Evolutionary conservation across 2,113 vertebrate genomes (phyloP).

Genomic region (Ariopsis seemanni): DNA sequence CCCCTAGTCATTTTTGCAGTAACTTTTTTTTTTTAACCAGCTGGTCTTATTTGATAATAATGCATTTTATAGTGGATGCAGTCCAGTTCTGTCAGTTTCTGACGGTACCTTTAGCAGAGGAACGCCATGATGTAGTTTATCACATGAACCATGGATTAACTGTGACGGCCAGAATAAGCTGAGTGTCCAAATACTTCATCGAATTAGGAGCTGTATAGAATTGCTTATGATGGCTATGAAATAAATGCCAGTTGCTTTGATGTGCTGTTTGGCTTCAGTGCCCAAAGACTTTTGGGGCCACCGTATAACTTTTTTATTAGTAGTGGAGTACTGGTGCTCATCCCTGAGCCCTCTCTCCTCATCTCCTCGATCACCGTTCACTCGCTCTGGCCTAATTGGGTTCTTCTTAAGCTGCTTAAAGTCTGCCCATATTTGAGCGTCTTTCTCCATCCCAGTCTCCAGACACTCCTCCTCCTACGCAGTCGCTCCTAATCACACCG

Average conservation of each 20-base stretch:
- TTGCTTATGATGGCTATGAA: not conserved
- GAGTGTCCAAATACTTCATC: not conserved
- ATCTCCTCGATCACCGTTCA: conserved; percentile 32
- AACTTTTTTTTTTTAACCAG: too few species aligned
- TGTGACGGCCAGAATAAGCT: too few species aligned
- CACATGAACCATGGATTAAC: not conserved
- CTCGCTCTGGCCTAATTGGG: conserved; percentile 49
- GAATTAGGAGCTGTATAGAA: not conserved
- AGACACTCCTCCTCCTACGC: not conserved
- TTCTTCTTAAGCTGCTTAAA: conserved; percentile 56
- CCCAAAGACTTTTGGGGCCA: not conserved
- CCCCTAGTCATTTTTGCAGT: too few species aligned
- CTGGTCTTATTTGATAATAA: too few species aligned
- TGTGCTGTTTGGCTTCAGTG: not conserved
- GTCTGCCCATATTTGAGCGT: conserved; percentile 6
- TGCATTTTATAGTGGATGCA: not conserved
- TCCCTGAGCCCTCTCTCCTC: conserved; percentile 11
- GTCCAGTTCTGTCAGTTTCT: too few species aligned
- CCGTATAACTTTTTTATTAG: not conserved
- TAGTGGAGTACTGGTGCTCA: not conserved
- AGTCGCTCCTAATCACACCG: not conserved
- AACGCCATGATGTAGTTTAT: not conserved
- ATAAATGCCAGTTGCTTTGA: not conserved
- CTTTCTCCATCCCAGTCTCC: conserved; percentile 3
- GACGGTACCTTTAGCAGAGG: too few species aligned